Conservation (phyloP, 2,113 vertebrate species). For the Pterocles gutturalis region DNA sequence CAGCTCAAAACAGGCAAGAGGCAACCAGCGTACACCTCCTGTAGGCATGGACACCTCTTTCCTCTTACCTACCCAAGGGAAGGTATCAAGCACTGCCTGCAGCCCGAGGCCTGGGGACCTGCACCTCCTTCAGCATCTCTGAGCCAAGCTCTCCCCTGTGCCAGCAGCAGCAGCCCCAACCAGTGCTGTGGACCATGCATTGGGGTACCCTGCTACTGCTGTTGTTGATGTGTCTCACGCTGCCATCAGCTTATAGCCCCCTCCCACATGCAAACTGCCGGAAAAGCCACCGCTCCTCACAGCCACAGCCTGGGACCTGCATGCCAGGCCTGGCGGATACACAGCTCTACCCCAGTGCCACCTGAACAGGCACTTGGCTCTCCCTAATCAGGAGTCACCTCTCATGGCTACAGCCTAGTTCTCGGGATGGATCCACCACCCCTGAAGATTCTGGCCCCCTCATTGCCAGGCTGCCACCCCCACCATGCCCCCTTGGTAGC, state of each 20-base stretch:
- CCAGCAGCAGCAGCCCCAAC: neutral
- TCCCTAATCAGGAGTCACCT: neutral
- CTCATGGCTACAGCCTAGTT: neutral
- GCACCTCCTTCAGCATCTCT: neutral
- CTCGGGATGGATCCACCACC: neutral
- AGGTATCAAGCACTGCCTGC: neutral
- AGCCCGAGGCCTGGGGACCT: neutral
- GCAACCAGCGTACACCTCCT: neutral
- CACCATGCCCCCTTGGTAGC: neutral
- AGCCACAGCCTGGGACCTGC: neutral
- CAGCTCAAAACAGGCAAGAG: neutral
- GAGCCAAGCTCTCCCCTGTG: neutral
- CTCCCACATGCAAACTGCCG: neutral
- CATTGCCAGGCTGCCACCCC: neutral
- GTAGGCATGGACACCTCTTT: neutral
- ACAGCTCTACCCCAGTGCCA: neutral
- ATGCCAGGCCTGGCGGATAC: too few relatives aligned
- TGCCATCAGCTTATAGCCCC: neutral
- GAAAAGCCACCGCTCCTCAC: neutral
- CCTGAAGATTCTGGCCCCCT: rapidly evolving
- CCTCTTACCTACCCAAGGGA: neutral
- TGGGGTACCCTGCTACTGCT: neutral
- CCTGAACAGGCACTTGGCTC: rapidly evolving
- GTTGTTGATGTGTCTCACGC: neutral
- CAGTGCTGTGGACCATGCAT: rapidly evolving